Base-by-base conservation (phyloP, 2,888 invertebrate species). In the Orthosia incerta region DNA sequence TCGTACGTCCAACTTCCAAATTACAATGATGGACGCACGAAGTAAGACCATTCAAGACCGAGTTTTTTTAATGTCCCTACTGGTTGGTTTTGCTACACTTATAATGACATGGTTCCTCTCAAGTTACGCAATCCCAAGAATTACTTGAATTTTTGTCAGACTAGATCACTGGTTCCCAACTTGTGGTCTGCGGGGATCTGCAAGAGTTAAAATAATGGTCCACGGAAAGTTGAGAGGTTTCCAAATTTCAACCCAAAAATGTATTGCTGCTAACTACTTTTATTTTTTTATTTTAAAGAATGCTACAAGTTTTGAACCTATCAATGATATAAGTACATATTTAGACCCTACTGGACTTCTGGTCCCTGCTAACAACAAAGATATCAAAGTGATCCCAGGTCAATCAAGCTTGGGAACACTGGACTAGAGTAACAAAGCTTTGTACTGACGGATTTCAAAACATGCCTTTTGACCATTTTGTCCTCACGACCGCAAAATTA, bases 401-500 rank as follows among this genome's bases (percentile, higher is more conserved):
- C 31, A 31, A 31, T 31, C 31, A 31, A 31, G 31, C 31, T 31
- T 31, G 31, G 5, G 31, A 31, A 31, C 31, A 31, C 31, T 31
- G 31, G 31, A 31, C 7, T 46, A 16, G 45, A 68, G 60, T 50
- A 64, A 65, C 79, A 46, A 59, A 83, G 60, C 70, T 60, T 51
- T 64, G 51, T 64, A 50, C 26, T 13, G 64, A n/a, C 26, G n/a
- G 45, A 46, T 53, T 79, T 61, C 31, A 46, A 65, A 74, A 80
- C 48, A 26, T 60, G 64, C 63, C 51, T 65, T 76, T 80, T 71
- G 64, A 86, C 71, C 63, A 64, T 71, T 78, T 31, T 53, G 72
- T 68, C 65, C 69, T 72, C 57, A 81, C 63, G 84, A 81, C 86
- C 78, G 68, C 78, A 71, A 77, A 75, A 80, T 83, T 75, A 80